Evolutionary conservation across 2,113 vertebrate species (phyloP).

Genomic region (Crotalus helleri): DNA sequence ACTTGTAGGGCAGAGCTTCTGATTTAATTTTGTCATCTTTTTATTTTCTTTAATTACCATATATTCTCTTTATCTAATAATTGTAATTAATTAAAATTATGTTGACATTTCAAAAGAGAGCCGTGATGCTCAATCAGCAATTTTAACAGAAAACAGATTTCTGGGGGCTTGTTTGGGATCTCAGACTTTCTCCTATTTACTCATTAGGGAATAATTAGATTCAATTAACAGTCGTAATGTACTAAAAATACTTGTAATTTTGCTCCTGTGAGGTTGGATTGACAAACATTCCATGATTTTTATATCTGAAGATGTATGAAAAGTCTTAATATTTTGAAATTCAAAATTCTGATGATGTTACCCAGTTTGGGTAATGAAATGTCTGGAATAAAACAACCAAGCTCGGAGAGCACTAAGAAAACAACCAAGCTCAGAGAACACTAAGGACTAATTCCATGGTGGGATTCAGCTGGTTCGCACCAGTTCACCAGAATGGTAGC

Average conservation of each 20-base stretch:
- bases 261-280: background rate
- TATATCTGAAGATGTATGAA: background rate
- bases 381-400: background rate
- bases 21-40: constrained; percentile 3
- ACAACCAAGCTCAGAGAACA: background rate
- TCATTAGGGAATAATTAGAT: constrained; percentile 22
- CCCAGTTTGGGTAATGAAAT: background rate
- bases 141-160: background rate
- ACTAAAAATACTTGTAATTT: background rate
- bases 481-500: too few species aligned
- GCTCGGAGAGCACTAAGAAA: background rate
- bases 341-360: background rate
- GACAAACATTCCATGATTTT: background rate
- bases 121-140: constrained; percentile 11
- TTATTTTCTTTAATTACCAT: background rate
- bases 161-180: background rate
- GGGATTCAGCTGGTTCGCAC: too few species aligned
- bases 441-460: background rate
- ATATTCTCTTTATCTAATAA: background rate
- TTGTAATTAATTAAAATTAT: constrained; percentile 21
- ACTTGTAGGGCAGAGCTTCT: background rate
- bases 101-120: background rate
- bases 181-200: background rate
- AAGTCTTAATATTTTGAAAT: background rate
- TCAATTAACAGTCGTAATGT: constrained; percentile 7